Evolutionary conservation across 2,888 invertebrate species (phyloP).

Genomic region (Oxycera nigricornis): DNA sequence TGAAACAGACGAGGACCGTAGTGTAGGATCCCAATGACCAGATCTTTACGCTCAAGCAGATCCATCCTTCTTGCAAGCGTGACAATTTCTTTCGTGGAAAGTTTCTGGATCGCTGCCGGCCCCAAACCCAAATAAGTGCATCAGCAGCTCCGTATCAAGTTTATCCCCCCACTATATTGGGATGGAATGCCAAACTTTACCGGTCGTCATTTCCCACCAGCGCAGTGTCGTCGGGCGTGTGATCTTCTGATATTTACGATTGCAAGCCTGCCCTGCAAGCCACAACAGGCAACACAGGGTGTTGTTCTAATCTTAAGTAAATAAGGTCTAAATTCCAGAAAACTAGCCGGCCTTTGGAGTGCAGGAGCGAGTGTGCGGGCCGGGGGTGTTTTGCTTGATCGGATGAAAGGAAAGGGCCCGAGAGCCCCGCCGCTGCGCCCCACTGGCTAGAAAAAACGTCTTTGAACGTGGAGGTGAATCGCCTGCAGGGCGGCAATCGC

Average conservation of each 20-base stretch:
- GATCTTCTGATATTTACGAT: constrained; percentile 9
- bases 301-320: constrained; percentile 13
- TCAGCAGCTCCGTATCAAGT: background rate
- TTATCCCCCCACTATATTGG: background rate
- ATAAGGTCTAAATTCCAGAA: background rate
- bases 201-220: background rate
- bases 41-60: no score
- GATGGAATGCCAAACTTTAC: background rate
- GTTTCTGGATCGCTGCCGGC: no score
- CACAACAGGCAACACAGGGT: constrained; percentile 1
- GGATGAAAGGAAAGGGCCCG: background rate
- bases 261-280: constrained; percentile 13
- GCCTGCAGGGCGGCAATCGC: background rate
- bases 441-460: background rate
- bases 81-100: no score
- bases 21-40: no score
- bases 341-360: background rate
- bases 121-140: no score
- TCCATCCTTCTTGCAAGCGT: no score
- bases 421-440: background rate
- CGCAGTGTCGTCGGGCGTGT: background rate
- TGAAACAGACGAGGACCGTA: no score
- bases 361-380: background rate
- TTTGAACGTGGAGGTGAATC: background rate
- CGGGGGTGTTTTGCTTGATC: background rate